phyloP scores from a whole-genome alignment of 2,888 invertebrate species.

The Marronus borbonicus region DNA sequence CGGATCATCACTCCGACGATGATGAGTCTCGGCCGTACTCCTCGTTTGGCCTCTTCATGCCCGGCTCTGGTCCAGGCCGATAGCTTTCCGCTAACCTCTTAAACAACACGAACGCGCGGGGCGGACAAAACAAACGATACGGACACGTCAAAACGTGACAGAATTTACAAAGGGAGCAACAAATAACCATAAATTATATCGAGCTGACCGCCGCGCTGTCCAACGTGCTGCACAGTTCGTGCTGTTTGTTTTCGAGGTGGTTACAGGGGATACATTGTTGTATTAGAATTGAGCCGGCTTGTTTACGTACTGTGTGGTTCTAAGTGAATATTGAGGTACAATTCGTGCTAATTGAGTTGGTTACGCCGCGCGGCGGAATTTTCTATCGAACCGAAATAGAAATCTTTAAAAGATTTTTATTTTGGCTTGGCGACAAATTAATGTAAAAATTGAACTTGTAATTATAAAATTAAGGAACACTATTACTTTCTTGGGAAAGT shows the following conservation, averaged over 20 bases:
- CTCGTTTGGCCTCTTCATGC: neutral
- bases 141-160: conserved; percentile 48
- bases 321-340: no score
- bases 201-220: neutral
- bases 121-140: conserved; percentile 37
- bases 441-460: no score
- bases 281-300: no score
- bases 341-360: no score
- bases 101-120: conserved; percentile 15
- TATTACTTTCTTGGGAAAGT: no score
- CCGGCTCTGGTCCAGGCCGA: conserved; percentile 11
- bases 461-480: no score
- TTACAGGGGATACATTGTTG: no score
- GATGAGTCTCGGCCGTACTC: neutral
- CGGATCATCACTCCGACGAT: conserved; percentile 9
- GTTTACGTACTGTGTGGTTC: no score
- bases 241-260: neutral
- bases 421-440: no score
- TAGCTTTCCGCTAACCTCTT: conserved; percentile 22
- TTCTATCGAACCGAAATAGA: no score
- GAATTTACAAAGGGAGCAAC: conserved; percentile 38
- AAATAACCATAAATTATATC: conserved; percentile 44
- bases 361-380: no score
- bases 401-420: no score
- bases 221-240: neutral